These are phyloP conservation scores for Hiodon tergisus DNA, from an alignment of 2,113 vertebrate species.

Conservation along the genomic window DNA sequence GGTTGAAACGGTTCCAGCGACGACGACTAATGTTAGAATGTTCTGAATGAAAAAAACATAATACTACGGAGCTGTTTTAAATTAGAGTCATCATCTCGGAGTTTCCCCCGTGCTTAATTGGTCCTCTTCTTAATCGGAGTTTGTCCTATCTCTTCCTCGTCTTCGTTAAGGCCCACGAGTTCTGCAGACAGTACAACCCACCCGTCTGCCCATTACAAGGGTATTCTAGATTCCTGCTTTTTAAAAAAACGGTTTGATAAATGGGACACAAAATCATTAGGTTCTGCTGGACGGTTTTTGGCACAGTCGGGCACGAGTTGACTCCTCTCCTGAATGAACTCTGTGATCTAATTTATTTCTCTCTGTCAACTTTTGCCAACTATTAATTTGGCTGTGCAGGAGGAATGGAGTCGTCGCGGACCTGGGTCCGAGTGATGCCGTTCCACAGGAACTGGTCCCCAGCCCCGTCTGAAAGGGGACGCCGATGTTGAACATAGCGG, in stretches of 20 bases:
- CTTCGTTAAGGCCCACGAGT: conserved; percentile 21
- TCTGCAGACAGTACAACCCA: conserved; percentile 13
- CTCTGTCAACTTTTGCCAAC: conserved; percentile 51
- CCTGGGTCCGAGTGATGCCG: conserved; percentile 49
- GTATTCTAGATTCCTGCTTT: conserved; percentile 29
- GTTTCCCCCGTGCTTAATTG: conserved; percentile 25
- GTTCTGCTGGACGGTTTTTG: conserved; percentile 27
- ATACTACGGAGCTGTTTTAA: conserved; percentile 19
- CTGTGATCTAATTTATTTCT: conserved; percentile 46
- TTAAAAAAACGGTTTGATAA: conserved; percentile 16
- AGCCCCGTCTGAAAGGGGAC: not conserved
- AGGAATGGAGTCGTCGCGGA: conserved; percentile 35
- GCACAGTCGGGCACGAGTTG: conserved; percentile 34
- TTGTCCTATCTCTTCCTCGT: conserved; percentile 13
- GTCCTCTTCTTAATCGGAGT: conserved; percentile 18
- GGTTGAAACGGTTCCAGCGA: not conserved
- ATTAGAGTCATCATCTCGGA: conserved; percentile 24
- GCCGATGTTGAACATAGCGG: conserved; percentile 19
- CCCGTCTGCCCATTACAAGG: conserved; percentile 15
- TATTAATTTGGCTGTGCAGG: conserved; percentile 34
- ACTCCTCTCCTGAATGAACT: conserved; percentile 39
- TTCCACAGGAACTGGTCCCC: conserved; percentile 45
- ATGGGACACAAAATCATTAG: conserved; percentile 28
- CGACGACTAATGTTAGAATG: not conserved
- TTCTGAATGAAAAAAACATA: not conserved